phyloP scores from a whole-genome alignment of 2,888 invertebrate genomes.

The Brachylomia viminalis region DNA sequence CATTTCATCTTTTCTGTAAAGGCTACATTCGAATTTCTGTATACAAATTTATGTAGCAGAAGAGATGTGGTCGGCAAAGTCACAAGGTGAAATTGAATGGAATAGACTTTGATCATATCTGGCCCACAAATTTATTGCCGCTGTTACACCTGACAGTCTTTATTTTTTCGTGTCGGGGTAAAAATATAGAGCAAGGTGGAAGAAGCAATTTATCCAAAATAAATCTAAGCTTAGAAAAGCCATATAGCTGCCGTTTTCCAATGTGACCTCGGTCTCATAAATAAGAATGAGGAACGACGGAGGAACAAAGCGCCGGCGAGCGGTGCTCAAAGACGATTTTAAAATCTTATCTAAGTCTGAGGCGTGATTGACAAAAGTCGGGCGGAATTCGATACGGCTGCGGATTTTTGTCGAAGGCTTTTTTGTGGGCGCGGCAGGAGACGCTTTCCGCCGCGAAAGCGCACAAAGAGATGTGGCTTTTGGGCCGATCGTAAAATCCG shows the following conservation, averaged over 20 bases:
- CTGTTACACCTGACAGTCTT: constrained; percentile 44
- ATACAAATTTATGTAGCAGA: constrained; percentile 37
- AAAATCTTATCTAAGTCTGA: constrained; percentile 78
- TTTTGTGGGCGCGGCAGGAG: constrained; percentile 67
- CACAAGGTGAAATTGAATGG: constrained; percentile 47
- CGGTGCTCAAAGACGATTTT: constrained; percentile 76
- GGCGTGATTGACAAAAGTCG: constrained; percentile 80
- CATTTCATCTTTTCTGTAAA: constrained; percentile 20
- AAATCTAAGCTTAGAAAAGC: constrained; percentile 65
- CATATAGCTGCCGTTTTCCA: constrained; percentile 70
- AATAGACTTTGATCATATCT: constrained; percentile 48
- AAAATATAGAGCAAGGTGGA: constrained; percentile 44
- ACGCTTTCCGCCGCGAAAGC: constrained; percentile 67
- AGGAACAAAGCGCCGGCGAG: constrained; percentile 71
- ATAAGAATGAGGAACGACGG: constrained; percentile 77
- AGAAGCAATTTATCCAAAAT: constrained; percentile 62
- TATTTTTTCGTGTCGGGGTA: constrained; percentile 37
- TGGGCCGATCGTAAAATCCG: constrained; percentile 76
- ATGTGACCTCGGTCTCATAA: constrained; percentile 78
- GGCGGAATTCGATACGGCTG: constrained; percentile 71
- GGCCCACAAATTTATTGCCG: constrained; percentile 45
- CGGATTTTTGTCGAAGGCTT: constrained; percentile 73
- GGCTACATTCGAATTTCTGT: constrained; percentile 6
- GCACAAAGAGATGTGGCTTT: constrained; percentile 74
- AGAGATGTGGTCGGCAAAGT: constrained; percentile 24